These are phyloP conservation scores for Myiothlypis chrysogaster DNA, from an alignment of 2,797 vertebrate species.

Conservation along the genomic window DNA sequence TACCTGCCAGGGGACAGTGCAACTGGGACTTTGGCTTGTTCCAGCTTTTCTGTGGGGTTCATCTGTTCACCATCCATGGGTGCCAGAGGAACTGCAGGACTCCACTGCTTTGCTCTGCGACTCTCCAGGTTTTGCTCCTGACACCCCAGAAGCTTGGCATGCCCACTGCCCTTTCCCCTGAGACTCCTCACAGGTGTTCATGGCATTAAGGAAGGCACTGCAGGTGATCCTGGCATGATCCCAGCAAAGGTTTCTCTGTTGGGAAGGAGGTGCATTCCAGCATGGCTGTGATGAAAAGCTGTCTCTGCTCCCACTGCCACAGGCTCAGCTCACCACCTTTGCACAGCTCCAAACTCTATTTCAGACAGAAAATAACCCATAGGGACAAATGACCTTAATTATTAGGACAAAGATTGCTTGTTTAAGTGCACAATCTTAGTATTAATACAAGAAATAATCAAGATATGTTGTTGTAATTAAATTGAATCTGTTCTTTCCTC, in stretches of 20 bases:
- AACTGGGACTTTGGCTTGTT: not conserved
- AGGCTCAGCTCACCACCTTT: not conserved
- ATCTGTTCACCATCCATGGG: not conserved
- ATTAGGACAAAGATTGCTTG: slow-evolving; percentile 13
- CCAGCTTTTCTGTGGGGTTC: not conserved
- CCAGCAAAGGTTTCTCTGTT: not conserved
- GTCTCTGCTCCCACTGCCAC: not conserved
- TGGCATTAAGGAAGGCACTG: not conserved
- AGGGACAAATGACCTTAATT: slow-evolving; percentile 20
- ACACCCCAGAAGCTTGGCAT: not conserved
- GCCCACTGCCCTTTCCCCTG: rapidly evolving
- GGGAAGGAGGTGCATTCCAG: not conserved
- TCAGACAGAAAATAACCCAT: slow-evolving; percentile 7
- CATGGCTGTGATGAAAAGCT: not conserved
- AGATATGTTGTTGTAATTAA: slow-evolving; percentile 17
- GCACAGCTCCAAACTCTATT: not conserved
- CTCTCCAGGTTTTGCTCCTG: not conserved
- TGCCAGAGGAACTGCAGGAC: rapidly evolving
- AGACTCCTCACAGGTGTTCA: not conserved
- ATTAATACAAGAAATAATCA: slow-evolving; percentile 8
- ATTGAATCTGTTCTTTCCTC: not conserved
- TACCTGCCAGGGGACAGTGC: not conserved
- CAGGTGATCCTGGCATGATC: not conserved
- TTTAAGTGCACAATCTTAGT: not conserved
- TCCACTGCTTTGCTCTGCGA: not conserved